Conservation (phyloP, 2,888 invertebrate genomes). For the Euzetes globulus region DNA sequence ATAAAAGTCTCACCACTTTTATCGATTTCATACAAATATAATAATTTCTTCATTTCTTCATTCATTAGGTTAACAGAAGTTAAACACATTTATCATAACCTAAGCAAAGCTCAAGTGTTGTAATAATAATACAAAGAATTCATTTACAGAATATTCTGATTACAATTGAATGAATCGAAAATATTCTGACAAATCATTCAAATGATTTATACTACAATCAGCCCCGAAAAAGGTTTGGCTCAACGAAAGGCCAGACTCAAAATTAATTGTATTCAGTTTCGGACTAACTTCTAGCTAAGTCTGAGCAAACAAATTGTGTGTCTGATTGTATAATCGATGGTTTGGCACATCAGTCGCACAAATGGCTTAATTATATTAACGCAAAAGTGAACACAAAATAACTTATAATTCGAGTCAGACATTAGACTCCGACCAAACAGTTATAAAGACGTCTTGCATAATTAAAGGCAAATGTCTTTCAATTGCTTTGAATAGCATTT, state of each 20-base stretch:
- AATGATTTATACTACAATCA: too few species aligned
- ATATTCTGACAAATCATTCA: too few species aligned
- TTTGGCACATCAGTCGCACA: slow-evolving; percentile 1
- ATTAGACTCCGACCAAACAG: neutral
- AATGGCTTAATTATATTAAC: slow-evolving; percentile 20
- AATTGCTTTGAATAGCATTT: neutral
- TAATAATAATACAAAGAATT: too few species aligned
- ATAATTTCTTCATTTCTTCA: too few species aligned
- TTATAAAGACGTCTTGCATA: neutral
- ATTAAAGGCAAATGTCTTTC: slow-evolving; percentile 15
- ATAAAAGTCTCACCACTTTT: too few species aligned
- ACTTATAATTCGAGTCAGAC: neutral
- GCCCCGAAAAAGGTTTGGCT: neutral
- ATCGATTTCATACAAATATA: too few species aligned
- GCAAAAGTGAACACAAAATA: neutral
- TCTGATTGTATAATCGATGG: slow-evolving; percentile 8
- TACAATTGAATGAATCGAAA: too few species aligned
- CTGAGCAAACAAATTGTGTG: neutral
- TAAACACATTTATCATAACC: too few species aligned
- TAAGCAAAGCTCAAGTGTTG: too few species aligned
- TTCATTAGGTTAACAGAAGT: too few species aligned
- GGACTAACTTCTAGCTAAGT: neutral
- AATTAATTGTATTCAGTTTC: neutral
- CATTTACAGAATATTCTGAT: too few species aligned
- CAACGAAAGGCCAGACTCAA: neutral